Percentiles rank a stretch among this genome's conserved stretches.
phyloP scores from a whole-genome alignment of 2,888 invertebrate species.

The Panzeria rudis region DNA sequence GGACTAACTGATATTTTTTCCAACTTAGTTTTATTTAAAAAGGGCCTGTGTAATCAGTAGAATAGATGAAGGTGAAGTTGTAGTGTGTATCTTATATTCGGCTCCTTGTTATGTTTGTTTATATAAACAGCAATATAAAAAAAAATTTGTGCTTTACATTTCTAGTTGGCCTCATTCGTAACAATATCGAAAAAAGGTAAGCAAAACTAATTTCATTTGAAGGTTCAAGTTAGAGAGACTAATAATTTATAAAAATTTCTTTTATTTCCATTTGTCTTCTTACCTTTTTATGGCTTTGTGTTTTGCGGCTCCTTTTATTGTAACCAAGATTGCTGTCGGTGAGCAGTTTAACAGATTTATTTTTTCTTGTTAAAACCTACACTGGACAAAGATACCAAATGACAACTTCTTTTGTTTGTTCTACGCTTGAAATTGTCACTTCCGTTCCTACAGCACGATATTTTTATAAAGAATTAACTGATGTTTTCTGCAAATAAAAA shows the following conservation, averaged over 20 bases:
- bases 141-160: constrained; percentile 2
- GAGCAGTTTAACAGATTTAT: constrained; percentile 24
- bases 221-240: constrained; percentile 28
- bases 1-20: too few relatives aligned
- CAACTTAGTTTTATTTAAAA: too few relatives aligned
- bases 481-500: constrained; percentile 25
- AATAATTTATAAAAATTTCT: constrained; percentile 19
- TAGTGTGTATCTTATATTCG: background rate
- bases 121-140: constrained; percentile 3
- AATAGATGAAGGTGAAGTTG: too few relatives aligned
- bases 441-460: constrained; percentile 21
- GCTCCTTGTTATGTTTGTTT: background rate
- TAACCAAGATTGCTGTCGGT: background rate
- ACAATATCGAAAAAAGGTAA: background rate
- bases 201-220: background rate
- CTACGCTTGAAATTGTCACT: constrained; percentile 27
- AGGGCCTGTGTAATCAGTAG: too few relatives aligned
- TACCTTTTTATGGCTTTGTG: constrained; percentile 52
- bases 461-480: background rate
- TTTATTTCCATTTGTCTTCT: constrained; percentile 10
- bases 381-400: constrained; percentile 23
- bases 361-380: constrained; percentile 13
- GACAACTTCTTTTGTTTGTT: constrained; percentile 15
- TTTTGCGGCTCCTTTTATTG: background rate
- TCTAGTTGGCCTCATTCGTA: background rate